Percentiles rank a stretch among this genome's conserved stretches.
These are phyloP conservation scores for Philaethria dido DNA, from an alignment of 2,888 invertebrate genomes.

Conservation along the genomic window DNA sequence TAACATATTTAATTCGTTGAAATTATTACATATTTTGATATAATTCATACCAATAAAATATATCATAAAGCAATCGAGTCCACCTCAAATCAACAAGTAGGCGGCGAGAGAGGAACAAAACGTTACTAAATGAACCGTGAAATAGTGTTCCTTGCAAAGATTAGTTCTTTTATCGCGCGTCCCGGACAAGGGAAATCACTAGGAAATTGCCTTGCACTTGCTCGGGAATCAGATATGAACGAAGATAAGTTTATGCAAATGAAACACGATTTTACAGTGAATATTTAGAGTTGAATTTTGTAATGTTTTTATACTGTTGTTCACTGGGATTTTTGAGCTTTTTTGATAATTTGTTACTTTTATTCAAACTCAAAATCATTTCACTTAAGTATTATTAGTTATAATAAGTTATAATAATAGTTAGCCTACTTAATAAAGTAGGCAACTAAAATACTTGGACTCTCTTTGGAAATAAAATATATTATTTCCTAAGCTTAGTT, in stretches of 20 bases:
- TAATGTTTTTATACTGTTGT: slow-evolving; percentile 3
- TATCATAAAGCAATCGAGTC: slow-evolving; percentile 8
- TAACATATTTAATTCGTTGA: too few relatives aligned
- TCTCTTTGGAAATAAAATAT: too few relatives aligned
- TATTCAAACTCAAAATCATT: too few relatives aligned
- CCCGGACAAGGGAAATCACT: slow-evolving; percentile 63
- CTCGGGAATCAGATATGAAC: slow-evolving; percentile 35
- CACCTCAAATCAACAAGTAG: slow-evolving; percentile 31
- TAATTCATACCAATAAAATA: background rate
- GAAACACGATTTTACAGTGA: slow-evolving; percentile 2
- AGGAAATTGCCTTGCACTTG: slow-evolving; percentile 73
- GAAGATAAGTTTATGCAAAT: slow-evolving; percentile 28
- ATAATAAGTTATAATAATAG: too few relatives aligned
- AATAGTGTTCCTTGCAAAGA: slow-evolving; percentile 75
- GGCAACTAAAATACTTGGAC: too few relatives aligned
- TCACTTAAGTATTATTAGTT: too few relatives aligned
- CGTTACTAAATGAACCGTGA: slow-evolving; percentile 68
- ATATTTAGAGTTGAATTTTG: background rate
- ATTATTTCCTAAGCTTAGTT: too few relatives aligned
- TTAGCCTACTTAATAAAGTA: too few relatives aligned
- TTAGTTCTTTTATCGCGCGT: slow-evolving; percentile 71
- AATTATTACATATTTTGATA: background rate
- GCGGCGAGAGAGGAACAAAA: slow-evolving; percentile 34
- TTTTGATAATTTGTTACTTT: background rate
- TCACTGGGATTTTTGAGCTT: background rate